Evolutionary conservation across 2,888 invertebrate species (phyloP).

Genomic region (Xestobium rufovillosum): DNA sequence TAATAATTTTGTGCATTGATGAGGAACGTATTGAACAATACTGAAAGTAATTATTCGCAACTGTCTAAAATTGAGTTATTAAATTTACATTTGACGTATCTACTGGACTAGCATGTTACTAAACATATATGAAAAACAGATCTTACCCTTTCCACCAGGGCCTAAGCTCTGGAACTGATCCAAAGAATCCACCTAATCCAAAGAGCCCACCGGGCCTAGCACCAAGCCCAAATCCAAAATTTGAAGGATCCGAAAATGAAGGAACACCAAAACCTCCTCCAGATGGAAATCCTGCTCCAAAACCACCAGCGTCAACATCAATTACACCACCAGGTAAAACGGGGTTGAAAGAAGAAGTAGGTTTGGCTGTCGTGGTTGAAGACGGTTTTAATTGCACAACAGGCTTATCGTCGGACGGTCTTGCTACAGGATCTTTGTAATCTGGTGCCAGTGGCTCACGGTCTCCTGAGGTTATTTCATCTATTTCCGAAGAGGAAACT

Average conservation of each 20-base stretch:
- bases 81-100: too few relatives aligned
- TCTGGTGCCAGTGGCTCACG: constrained; percentile 36
- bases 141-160: constrained; percentile 48
- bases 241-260: constrained; percentile 24
- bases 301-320: constrained; percentile 30
- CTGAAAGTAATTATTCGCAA: too few relatives aligned
- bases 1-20: too few relatives aligned
- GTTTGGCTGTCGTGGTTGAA: constrained; percentile 12
- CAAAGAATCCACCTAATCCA: constrained; percentile 35
- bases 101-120: too few relatives aligned
- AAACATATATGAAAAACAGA: too few relatives aligned
- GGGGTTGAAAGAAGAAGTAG: constrained; percentile 20
- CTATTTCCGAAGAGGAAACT: not conserved
- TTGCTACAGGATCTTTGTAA: constrained; percentile 31
- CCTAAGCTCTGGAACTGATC: constrained; percentile 25
- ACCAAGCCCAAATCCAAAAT: constrained; percentile 12
- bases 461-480: constrained; percentile 23
- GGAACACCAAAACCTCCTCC: constrained; percentile 15
- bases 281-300: not conserved
- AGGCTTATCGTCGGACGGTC: constrained; percentile 28
- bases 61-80: too few relatives aligned
- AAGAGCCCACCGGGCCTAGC: constrained; percentile 22
- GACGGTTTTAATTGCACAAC: constrained; percentile 27
- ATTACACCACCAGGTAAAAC: constrained; percentile 32
- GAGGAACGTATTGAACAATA: too few relatives aligned